phyloP scores from a whole-genome alignment of 2,888 invertebrate species.

The Frankliniella fusca region DNA sequence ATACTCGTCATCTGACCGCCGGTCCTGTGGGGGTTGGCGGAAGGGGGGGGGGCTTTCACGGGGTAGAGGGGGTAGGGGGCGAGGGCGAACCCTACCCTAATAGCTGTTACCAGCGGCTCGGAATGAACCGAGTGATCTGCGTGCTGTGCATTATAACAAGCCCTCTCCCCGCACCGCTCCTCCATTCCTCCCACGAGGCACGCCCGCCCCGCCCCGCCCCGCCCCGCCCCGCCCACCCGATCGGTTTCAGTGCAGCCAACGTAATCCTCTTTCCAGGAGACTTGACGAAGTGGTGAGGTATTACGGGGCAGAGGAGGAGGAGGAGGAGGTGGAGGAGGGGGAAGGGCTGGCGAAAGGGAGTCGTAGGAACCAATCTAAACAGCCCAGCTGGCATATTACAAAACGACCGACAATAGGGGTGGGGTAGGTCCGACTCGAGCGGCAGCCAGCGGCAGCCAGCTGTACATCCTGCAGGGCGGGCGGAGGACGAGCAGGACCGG shows the following conservation, averaged over 20 bases:
- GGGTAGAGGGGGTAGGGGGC: not conserved
- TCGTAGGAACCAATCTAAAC: not conserved
- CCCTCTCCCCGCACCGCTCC: not conserved
- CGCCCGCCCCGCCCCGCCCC: not conserved
- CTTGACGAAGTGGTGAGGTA: not conserved
- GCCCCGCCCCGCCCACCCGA: not conserved
- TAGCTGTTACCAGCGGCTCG: no score
- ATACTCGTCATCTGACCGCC: no score
- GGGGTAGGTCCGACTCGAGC: not conserved
- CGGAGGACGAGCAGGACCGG: no score
- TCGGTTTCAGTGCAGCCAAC: not conserved
- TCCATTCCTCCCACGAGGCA: not conserved
- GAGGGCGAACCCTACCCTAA: not conserved
- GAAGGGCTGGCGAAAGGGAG: not conserved
- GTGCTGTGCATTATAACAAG: slow-evolving; percentile 3
- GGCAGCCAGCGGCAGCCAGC: no score
- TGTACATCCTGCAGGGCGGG: no score
- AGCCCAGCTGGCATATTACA: not conserved
- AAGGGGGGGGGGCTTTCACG: not conserved
- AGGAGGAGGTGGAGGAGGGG: not conserved
- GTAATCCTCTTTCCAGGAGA: slow-evolving; percentile 5
- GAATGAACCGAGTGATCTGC: not conserved
- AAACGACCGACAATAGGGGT: not conserved
- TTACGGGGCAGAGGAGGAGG: not conserved
- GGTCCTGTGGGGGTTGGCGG: not conserved